Conservation (phyloP, 2,888 invertebrate species). For the Lithophane semibrunnea region DNA sequence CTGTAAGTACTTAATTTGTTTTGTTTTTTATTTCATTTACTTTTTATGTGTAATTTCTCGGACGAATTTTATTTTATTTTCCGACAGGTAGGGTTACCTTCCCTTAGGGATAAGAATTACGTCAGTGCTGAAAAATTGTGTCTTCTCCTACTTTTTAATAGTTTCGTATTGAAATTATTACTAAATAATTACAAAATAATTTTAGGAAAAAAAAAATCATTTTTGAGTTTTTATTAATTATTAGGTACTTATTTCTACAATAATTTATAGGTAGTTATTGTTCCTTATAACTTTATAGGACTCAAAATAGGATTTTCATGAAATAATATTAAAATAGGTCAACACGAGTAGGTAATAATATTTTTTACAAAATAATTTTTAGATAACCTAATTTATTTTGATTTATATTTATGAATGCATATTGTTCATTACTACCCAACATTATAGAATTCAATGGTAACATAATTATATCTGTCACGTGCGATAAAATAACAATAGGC, state of each 20-base stretch:
- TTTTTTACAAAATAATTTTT: not conserved
- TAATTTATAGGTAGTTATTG: not conserved
- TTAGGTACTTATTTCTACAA: not conserved
- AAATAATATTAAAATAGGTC: not conserved
- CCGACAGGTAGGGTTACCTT: too few relatives aligned
- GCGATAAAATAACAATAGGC: conserved; percentile 40
- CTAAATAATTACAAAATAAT: too few relatives aligned
- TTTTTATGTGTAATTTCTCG: not conserved
- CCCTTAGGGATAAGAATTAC: not conserved
- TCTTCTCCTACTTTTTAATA: not conserved
- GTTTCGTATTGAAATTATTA: not conserved
- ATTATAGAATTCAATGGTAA: conserved; percentile 17
- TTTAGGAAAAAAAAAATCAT: not conserved
- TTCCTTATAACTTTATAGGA: not conserved
- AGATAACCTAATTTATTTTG: not conserved
- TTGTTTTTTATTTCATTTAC: not conserved
- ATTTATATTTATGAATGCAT: not conserved
- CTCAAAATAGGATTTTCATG: not conserved
- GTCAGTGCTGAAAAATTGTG: not conserved
- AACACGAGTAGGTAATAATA: not conserved
- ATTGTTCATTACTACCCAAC: not conserved
- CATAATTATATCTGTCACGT: conserved; percentile 36
- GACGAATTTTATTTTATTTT: conserved; percentile 2
- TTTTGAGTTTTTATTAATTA: not conserved
- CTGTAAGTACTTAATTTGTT: conserved; percentile 40